Conservation (phyloP, 2,888 invertebrate species). For the Spilosoma lubricipeda region DNA sequence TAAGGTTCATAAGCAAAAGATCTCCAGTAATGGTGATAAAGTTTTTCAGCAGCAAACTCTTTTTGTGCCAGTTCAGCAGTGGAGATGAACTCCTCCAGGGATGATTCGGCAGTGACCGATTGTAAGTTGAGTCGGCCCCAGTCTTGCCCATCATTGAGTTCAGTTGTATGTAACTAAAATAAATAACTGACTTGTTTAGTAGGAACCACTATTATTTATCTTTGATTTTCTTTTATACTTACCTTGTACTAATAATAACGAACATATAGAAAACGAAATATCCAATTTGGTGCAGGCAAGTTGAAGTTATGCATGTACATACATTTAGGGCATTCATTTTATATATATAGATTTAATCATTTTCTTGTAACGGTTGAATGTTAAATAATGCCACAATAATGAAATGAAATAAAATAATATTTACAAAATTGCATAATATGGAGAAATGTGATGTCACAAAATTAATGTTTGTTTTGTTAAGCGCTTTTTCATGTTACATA, state of each 20-base stretch:
- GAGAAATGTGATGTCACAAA: neutral
- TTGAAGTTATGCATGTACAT: too few species aligned
- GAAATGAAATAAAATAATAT: too few species aligned
- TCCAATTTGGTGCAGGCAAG: too few species aligned
- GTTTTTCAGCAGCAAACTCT: conserved; percentile 96
- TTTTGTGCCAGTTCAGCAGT: conserved; percentile 98
- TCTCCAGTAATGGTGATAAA: conserved; percentile 85
- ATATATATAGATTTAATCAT: too few species aligned
- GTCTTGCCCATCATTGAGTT: conserved; percentile 95
- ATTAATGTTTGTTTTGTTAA: neutral
- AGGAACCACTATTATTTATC: neutral
- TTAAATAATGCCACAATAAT: too few species aligned
- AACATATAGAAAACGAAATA: too few species aligned
- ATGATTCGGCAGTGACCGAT: conserved; percentile 98
- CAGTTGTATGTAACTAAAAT: conserved; percentile 92
- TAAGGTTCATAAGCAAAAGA: neutral
- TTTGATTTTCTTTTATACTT: too few species aligned
- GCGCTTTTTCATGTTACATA: neutral
- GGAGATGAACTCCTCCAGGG: conserved; percentile 97
- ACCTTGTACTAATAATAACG: too few species aligned
- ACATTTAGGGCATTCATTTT: too few species aligned
- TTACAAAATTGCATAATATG: neutral
- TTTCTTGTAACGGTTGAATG: too few species aligned
- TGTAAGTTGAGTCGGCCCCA: conserved; percentile 96
- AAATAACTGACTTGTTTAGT: neutral